phyloP scores from a whole-genome alignment of 2,888 invertebrate species.

The Tetropium fuscum region DNA sequence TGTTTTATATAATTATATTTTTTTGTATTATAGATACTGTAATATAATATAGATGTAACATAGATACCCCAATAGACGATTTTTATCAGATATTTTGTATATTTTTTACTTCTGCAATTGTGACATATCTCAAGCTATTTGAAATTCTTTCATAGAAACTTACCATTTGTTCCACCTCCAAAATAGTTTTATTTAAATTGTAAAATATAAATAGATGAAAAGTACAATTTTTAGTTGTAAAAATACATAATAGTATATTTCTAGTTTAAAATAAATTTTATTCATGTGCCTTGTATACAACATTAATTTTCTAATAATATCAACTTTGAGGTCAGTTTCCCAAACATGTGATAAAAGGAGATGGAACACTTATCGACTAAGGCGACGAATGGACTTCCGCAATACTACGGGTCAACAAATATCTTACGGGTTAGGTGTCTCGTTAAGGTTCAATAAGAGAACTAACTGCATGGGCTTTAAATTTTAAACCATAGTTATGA shows the following conservation, averaged over 20 bases:
- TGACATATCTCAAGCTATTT: background rate
- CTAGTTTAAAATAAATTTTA: slow-evolving; percentile 1
- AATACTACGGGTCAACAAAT: too few relatives aligned
- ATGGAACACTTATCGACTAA: background rate
- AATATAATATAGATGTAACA: background rate
- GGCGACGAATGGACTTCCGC: too few relatives aligned
- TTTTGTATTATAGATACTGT: background rate
- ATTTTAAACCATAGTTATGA: too few relatives aligned
- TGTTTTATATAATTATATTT: background rate
- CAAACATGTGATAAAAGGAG: background rate
- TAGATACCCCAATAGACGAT: background rate
- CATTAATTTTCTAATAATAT: background rate
- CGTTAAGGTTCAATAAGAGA: background rate
- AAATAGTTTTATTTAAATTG: background rate
- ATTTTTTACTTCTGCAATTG: background rate
- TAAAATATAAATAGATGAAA: background rate
- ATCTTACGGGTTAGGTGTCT: too few relatives aligned
- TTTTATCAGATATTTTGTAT: background rate
- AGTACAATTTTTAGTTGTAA: background rate
- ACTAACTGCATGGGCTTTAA: background rate
- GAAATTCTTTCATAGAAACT: background rate
- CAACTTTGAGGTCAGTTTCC: background rate
- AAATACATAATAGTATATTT: slow-evolving; percentile 1
- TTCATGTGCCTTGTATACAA: background rate
- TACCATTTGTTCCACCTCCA: background rate